Evolutionary conservation across 2,888 invertebrate genomes (phyloP), one percentile per base, ranked within the genome.

Genomic region (Hoplodrina ambigua): DNA sequence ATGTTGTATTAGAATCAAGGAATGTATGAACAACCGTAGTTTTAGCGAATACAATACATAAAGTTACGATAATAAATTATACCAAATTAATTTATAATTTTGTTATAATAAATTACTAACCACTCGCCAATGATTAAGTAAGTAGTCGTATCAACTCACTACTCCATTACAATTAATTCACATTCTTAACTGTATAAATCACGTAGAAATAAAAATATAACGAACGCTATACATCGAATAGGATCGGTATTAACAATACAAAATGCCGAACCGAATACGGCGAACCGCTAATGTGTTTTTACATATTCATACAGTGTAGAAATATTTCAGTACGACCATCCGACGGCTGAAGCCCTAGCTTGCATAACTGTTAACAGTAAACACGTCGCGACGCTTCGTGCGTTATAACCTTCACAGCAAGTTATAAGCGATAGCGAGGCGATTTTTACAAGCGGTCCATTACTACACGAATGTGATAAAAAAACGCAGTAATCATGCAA

Each of bases 291-390:
- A 8, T 37, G 37, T 8, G 8, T 37, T 8, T 30, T 1, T 55
- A 49, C n/a, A n/a, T 57, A 66, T 63, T 56, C 11, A 13, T 19
- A 17, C 8, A 44, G 25, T 33, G n/a, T 49, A 30, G 65, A 55
- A 37, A 69, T 61, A 72, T 76, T 76, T 80, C 17, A 79, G 53
- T 30, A 20, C 19, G 41, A 52, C 60, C 64, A 61, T 65, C 57
- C 53, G 50, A 25, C 72, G 50, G n/a, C 37, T 46, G 59, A 62
- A 80, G 54, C 60, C 52, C 33, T 66, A 50, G 30, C 69, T 66
- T 61, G 55, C 67, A 62, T 65, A 65, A 61, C 73, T 69, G 57
- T 69, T 49, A 33, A 0, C 10, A 49, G 13, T 49, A 63, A 76
- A 73, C 63, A 72, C 69, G 56, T 68, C n/a, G 41, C 44, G 62